Conservation (phyloP, 2,797 vertebrate species). For the Pogonophryne albipinna region DNA sequence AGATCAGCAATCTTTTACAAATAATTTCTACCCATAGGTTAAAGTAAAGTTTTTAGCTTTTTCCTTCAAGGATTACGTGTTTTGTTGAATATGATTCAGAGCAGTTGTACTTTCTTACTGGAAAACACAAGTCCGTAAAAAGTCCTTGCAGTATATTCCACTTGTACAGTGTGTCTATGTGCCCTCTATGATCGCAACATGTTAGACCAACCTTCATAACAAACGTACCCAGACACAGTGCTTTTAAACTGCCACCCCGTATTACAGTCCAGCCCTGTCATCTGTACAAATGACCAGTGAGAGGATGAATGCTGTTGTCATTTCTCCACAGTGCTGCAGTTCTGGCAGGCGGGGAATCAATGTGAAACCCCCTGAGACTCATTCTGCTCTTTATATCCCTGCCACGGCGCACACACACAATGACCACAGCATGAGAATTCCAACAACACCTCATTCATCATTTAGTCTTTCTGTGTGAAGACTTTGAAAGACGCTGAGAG, state of each 20-base stretch:
- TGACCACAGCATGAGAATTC: slow-evolving; percentile 33
- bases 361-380: slow-evolving; percentile 47
- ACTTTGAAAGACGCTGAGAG: slow-evolving; percentile 25
- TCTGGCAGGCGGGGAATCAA: slow-evolving; percentile 58
- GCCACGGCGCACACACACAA: slow-evolving; percentile 30
- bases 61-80: not conserved
- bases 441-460: slow-evolving; percentile 47
- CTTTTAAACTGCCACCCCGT: not conserved
- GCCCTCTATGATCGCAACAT: not conserved
- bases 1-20: not conserved
- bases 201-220: not conserved
- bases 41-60: too few relatives aligned
- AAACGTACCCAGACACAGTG: not conserved
- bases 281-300: slow-evolving; percentile 48
- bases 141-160: not conserved
- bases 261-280: slow-evolving; percentile 21
- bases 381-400: slow-evolving; percentile 28
- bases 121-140: not conserved
- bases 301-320: slow-evolving; percentile 74
- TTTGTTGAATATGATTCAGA: not conserved
- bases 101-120: not conserved
- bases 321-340: slow-evolving; percentile 50
- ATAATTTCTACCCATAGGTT: not conserved
- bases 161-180: not conserved
- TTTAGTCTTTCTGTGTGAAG: slow-evolving; percentile 16